phyloP scores from a whole-genome alignment of 1,140 invertebrate species.

The Bombus waltoni region DNA sequence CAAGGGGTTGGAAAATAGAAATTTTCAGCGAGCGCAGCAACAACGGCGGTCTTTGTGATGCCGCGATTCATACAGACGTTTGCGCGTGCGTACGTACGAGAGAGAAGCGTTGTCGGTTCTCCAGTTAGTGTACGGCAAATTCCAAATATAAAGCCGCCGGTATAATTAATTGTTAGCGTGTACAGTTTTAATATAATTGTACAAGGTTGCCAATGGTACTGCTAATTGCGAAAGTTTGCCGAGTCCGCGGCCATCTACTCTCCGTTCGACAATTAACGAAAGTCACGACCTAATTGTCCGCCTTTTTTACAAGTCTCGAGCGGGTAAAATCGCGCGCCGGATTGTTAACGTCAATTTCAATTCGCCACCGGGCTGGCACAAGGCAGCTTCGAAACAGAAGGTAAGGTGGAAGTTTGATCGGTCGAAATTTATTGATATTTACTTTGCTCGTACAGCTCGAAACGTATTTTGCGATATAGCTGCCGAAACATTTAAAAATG shows the following conservation, averaged over 20 bases:
- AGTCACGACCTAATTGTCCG: slow-evolving; percentile 17
- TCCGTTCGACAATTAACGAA: slow-evolving; percentile 38
- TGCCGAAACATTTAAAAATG: too few relatives aligned
- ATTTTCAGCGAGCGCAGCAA: slow-evolving; percentile 44
- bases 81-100: neutral
- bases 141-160: slow-evolving; percentile 59
- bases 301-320: neutral
- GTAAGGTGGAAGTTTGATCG: too few relatives aligned
- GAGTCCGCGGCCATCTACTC: slow-evolving; percentile 13
- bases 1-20: slow-evolving; percentile 19
- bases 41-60: slow-evolving; percentile 23
- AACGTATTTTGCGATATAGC: too few relatives aligned
- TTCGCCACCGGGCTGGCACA: neutral
- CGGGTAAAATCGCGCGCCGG: neutral
- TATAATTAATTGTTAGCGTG: slow-evolving; percentile 64
- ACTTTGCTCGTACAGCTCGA: too few relatives aligned
- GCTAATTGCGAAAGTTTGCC: slow-evolving; percentile 66
- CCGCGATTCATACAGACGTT: neutral
- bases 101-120: slow-evolving; percentile 38
- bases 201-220: slow-evolving; percentile 53
- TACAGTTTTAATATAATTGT: slow-evolving; percentile 68
- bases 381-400: too few relatives aligned
- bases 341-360: neutral
- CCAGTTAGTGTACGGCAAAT: slow-evolving; percentile 35
- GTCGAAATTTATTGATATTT: too few relatives aligned